These are phyloP conservation scores for Spodoptera picta DNA, from an alignment of 2,888 invertebrate species.

Conservation along the genomic window DNA sequence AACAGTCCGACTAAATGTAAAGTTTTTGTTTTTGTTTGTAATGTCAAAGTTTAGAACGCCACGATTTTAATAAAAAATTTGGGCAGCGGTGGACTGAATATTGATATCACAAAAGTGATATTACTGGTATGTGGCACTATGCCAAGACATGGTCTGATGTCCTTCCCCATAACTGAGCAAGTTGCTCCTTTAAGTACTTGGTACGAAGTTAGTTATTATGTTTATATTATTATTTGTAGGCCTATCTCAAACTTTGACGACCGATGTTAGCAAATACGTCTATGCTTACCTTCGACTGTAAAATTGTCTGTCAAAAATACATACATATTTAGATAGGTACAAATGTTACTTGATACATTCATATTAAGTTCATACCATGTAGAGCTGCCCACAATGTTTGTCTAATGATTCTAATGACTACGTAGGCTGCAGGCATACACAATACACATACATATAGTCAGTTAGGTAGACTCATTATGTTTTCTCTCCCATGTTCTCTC, in stretches of 20 bases:
- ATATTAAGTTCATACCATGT: too few species aligned
- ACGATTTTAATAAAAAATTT: slow-evolving; percentile 3
- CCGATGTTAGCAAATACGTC: too few species aligned
- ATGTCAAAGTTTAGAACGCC: background rate
- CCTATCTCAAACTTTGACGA: too few species aligned
- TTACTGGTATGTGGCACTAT: slow-evolving; percentile 42
- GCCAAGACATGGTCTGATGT: slow-evolving; percentile 36
- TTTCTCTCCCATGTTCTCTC: slow-evolving; percentile 34
- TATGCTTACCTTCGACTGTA: too few species aligned
- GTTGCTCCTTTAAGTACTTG: slow-evolving; percentile 19
- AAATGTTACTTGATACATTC: too few species aligned
- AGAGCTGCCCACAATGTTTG: too few species aligned
- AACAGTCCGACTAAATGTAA: too few species aligned
- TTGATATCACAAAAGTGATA: slow-evolving; percentile 28
- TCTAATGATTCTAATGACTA: too few species aligned
- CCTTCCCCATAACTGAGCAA: slow-evolving; percentile 25
- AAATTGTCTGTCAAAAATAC: too few species aligned
- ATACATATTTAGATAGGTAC: too few species aligned
- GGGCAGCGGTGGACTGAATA: slow-evolving; percentile 5
- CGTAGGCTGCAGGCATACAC: background rate
- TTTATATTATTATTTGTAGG: slow-evolving; percentile 7
- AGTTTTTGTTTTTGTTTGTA: too few species aligned
- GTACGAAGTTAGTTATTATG: slow-evolving; percentile 19
- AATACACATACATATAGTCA: background rate
- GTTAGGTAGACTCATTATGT: slow-evolving; percentile 17